Conservation (phyloP, 92 coral and sea anemone species). For the Palythoa grandiflora region DNA sequence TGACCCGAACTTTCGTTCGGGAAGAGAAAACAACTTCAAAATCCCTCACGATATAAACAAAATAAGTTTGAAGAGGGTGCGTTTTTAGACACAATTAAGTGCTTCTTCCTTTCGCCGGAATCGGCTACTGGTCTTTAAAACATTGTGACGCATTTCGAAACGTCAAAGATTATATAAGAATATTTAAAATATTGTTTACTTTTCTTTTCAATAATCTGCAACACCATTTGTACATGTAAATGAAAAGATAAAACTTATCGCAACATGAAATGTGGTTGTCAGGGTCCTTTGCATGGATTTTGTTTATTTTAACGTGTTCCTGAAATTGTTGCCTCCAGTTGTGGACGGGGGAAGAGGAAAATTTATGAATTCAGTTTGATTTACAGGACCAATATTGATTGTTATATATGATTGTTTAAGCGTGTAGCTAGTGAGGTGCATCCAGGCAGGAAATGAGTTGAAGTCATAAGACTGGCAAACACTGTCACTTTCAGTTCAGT, state of each 20-base stretch:
- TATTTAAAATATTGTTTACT: constrained; percentile 16
- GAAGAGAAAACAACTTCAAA: not conserved
- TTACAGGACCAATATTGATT: constrained; percentile 19
- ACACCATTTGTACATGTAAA: not conserved
- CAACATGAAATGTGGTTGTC: not conserved
- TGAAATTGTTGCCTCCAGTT: not conserved
- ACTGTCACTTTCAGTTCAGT: constrained; percentile 5
- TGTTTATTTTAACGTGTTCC: not conserved
- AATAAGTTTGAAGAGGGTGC: not conserved
- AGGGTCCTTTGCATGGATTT: not conserved
- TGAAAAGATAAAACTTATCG: not conserved
- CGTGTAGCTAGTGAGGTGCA: not conserved
- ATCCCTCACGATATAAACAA: not conserved
- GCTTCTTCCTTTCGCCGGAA: constrained; percentile 29
- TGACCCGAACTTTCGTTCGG: not conserved
- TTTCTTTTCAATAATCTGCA: not conserved
- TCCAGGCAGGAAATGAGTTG: constrained; percentile 2
- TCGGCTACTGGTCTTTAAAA: constrained; percentile 2
- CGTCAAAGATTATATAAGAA: constrained; percentile 9
- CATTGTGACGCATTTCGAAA: not conserved
- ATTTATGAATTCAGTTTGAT: not conserved
- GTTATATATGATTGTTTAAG: not conserved
- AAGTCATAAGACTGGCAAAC: constrained; percentile 21
- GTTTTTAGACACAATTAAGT: not conserved
- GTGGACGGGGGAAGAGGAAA: not conserved